phyloP scores from a whole-genome alignment of 1,140 invertebrate species.

The Subanguina moxae region DNA sequence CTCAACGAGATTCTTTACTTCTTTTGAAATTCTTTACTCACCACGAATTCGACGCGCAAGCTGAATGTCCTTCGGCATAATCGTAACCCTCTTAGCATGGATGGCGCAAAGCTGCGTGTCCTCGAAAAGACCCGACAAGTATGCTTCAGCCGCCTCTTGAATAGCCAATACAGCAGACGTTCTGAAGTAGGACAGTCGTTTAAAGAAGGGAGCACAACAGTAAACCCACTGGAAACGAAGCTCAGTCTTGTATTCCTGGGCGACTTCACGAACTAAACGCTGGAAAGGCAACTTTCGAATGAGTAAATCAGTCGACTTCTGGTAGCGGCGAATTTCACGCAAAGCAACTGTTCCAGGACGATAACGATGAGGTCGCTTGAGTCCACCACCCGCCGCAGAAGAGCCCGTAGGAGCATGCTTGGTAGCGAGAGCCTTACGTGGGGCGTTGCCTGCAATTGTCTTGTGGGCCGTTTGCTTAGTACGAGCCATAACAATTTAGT shows the following conservation, averaged over 20 bases:
- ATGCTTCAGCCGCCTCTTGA: slow-evolving; percentile 59
- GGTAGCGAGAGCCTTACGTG: slow-evolving; percentile 4
- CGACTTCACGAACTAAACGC: slow-evolving; percentile 69
- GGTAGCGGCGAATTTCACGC: slow-evolving; percentile 66
- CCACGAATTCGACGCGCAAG: slow-evolving; percentile 57
- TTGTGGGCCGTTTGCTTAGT: slow-evolving; percentile 62
- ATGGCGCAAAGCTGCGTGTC: slow-evolving; percentile 59
- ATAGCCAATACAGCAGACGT: slow-evolving; percentile 69
- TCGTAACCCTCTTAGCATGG: slow-evolving; percentile 59
- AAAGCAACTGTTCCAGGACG: slow-evolving; percentile 58
- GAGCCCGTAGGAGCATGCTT: too few species aligned
- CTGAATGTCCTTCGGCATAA: slow-evolving; percentile 58
- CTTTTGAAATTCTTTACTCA: too few species aligned
- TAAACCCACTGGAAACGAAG: slow-evolving; percentile 63
- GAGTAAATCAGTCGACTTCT: slow-evolving; percentile 72
- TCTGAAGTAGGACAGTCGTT: slow-evolving; percentile 61
- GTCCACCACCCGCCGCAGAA: slow-evolving; percentile 76
- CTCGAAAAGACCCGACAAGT: slow-evolving; percentile 59
- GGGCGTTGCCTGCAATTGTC: slow-evolving; percentile 2
- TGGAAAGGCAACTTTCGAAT: slow-evolving; percentile 63
- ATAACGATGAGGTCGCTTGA: slow-evolving; percentile 70
- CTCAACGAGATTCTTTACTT: too few species aligned
- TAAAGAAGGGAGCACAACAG: slow-evolving; percentile 58
- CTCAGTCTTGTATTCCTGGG: slow-evolving; percentile 70
- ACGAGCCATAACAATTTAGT: neutral